These are phyloP conservation scores for Orchesella cincta DNA, from an alignment of 1,140 invertebrate species.

Conservation along the genomic window DNA sequence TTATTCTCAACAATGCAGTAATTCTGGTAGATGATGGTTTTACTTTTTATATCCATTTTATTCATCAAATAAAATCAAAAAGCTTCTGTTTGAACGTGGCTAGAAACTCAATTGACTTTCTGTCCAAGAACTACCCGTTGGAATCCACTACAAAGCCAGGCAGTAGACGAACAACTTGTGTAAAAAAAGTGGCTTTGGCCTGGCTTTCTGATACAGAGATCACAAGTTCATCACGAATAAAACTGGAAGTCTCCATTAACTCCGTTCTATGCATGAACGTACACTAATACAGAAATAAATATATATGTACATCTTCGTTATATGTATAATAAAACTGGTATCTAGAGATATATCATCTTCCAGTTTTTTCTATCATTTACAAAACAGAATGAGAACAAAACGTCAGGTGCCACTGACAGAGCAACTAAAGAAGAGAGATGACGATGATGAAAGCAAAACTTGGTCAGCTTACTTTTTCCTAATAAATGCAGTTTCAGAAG, in stretches of 20 bases:
- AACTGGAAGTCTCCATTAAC: background rate
- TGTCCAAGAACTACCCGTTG: background rate
- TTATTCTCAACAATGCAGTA: background rate
- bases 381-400: slow-evolving; percentile 2
- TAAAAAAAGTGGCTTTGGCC: too few relatives aligned
- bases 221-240: background rate
- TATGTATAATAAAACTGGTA: background rate
- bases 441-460: background rate
- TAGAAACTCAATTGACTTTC: slow-evolving; percentile 40
- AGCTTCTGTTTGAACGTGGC: slow-evolving; percentile 38
- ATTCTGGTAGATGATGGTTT: background rate
- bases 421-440: background rate
- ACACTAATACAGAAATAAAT: too few relatives aligned
- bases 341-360: background rate
- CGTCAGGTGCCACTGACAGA: background rate
- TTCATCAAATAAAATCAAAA: background rate
- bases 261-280: too few relatives aligned
- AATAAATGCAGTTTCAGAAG: too few relatives aligned
- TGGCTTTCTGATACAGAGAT: background rate
- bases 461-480: background rate
- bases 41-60: background rate
- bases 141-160: background rate
- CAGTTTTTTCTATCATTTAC: background rate
- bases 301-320: too few relatives aligned
- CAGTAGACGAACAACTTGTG: background rate